Conservation (phyloP, 1,140 invertebrate species). For the Scaptomyza pallida region DNA sequence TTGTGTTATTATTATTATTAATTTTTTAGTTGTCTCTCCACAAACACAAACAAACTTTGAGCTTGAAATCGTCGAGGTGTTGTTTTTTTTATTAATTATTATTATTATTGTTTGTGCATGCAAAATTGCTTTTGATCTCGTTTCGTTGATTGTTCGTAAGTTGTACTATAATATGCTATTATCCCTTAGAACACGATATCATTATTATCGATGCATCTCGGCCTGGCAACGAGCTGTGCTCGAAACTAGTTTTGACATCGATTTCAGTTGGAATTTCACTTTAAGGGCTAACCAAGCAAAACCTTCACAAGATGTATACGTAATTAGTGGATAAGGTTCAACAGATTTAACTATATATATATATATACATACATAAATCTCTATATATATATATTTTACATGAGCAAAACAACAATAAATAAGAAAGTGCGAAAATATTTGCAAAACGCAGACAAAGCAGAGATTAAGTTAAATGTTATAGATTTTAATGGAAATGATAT, state of each 20-base stretch:
- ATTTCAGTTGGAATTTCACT: slow-evolving; percentile 63
- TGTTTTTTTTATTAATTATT: slow-evolving; percentile 5
- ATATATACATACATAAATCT: slow-evolving; percentile 52
- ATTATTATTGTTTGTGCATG: slow-evolving; percentile 35
- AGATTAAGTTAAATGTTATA: slow-evolving; percentile 80
- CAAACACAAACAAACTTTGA: slow-evolving; percentile 34
- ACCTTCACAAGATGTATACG: slow-evolving; percentile 83
- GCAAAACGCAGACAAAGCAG: slow-evolving; percentile 39
- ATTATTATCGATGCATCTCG: slow-evolving; percentile 28
- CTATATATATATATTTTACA: slow-evolving; percentile 71
- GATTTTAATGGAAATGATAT: slow-evolving; percentile 64
- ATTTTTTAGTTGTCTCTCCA: slow-evolving; percentile 43
- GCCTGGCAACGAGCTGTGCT: slow-evolving; percentile 62
- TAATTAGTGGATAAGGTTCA: slow-evolving; percentile 78
- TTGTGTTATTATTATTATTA: slow-evolving; percentile 77
- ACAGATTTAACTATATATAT: slow-evolving; percentile 43
- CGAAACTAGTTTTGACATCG: slow-evolving; percentile 13
- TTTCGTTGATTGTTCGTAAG: slow-evolving; percentile 76
- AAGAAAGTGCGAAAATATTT: slow-evolving; percentile 51
- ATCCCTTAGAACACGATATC: slow-evolving; percentile 34
- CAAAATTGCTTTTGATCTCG: slow-evolving; percentile 76
- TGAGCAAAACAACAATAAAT: slow-evolving; percentile 71
- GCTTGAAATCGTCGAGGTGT: slow-evolving; percentile 20
- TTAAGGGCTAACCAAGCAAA: slow-evolving; percentile 56
- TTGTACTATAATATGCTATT: slow-evolving; percentile 42